These are phyloP conservation scores for Synanthedon vespiformis DNA, from an alignment of 2,888 invertebrate species.

Conservation along the genomic window DNA sequence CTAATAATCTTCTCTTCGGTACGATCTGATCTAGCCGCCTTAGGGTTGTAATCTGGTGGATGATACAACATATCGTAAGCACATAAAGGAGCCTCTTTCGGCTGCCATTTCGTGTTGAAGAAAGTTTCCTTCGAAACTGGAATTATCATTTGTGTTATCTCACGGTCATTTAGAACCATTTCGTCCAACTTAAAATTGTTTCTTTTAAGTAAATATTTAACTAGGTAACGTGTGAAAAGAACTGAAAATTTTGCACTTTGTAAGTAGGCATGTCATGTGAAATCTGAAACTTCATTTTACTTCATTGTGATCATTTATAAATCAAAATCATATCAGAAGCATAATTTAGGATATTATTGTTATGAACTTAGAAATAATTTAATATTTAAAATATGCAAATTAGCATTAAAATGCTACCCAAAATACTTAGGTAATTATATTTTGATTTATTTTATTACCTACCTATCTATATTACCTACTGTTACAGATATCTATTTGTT, in stretches of 20 bases:
- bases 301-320: no score
- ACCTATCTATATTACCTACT: no score
- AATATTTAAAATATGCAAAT: no score
- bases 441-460: no score
- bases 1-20: conserved; percentile 51
- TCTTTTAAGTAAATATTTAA: not conserved
- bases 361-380: no score
- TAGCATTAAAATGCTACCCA: no score
- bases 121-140: conserved; percentile 44
- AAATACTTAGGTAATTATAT: no score
- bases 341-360: no score
- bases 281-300: not conserved
- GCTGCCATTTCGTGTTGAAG: conserved; percentile 48
- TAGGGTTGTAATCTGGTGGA: conserved; percentile 58
- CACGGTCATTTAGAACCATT: conserved; percentile 19
- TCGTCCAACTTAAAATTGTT: not conserved
- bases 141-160: conserved; percentile 45
- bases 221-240: not conserved
- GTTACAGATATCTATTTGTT: not conserved
- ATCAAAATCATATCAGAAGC: no score
- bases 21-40: conserved; percentile 50
- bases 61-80: conserved; percentile 61
- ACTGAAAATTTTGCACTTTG: not conserved
- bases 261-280: conserved; percentile 1
- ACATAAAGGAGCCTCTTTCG: conserved; percentile 29